These are phyloP conservation scores for Agrochola circellaris DNA, from an alignment of 2,888 invertebrate species.

Conservation along the genomic window DNA sequence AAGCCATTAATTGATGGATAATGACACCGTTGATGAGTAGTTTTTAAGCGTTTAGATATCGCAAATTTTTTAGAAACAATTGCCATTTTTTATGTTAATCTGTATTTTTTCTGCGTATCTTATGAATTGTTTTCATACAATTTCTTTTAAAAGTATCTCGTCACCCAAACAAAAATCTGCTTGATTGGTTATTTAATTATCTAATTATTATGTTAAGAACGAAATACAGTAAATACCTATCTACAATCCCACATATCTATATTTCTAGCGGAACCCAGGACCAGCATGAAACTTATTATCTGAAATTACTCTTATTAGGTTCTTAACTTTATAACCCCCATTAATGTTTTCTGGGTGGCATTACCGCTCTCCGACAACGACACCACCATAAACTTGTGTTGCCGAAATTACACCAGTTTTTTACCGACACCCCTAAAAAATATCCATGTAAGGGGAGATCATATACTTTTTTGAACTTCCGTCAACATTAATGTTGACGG, in stretches of 20 bases:
- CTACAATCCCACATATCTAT: neutral
- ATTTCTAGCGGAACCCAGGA: neutral
- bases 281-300: neutral
- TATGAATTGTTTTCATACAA: neutral
- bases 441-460: neutral
- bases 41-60: neutral
- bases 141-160: neutral
- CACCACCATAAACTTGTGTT: conserved; percentile 65
- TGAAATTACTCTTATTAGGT: neutral
- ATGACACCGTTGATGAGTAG: neutral
- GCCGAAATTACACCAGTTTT: conserved; percentile 70
- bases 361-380: conserved; percentile 30
- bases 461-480: conserved; percentile 67
- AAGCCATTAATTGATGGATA: conserved; percentile 4
- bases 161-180: neutral
- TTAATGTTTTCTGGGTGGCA: conserved; percentile 53
- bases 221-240: neutral
- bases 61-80: neutral
- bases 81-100: too few relatives aligned
- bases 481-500: too few relatives aligned
- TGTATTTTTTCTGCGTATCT: neutral
- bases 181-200: conserved; percentile 1
- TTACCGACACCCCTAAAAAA: conserved; percentile 62
- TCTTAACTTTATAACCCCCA: conserved; percentile 5
- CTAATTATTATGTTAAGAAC: neutral